phyloP scores from a whole-genome alignment of 2,888 invertebrate genomes.

The Crematogaster levior region DNA sequence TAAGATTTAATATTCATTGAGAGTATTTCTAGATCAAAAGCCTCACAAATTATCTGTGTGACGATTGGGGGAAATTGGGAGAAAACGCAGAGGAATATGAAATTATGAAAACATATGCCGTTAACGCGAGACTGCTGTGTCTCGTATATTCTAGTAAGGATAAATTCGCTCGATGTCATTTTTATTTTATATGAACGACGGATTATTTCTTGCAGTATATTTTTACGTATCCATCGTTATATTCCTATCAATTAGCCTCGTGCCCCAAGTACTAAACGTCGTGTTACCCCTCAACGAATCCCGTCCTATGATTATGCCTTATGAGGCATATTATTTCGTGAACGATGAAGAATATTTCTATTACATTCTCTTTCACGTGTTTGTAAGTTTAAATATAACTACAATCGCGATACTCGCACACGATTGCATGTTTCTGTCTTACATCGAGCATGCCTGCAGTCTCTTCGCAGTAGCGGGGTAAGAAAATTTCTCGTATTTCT shows the following conservation, averaged over 20 bases:
- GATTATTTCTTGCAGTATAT: conserved; percentile 1
- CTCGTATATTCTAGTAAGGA: background rate
- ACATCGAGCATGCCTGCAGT: conserved; percentile 2
- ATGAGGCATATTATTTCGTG: conserved; percentile 9
- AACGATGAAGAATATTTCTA: conserved; percentile 13
- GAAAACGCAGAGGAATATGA: background rate
- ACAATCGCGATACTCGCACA: background rate
- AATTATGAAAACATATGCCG: conserved; percentile 7
- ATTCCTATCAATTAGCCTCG: background rate
- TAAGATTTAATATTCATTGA: background rate
- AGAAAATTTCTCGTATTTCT: background rate
- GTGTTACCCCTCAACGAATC: conserved; percentile 27
- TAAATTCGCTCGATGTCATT: background rate
- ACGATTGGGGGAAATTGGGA: background rate
- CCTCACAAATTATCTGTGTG: background rate
- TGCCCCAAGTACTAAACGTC: background rate
- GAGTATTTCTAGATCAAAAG: background rate
- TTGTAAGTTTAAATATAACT: background rate
- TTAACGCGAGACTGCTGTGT: background rate
- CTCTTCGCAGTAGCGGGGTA: conserved; percentile 21
- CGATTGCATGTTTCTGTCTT: conserved; percentile 4
- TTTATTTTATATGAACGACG: background rate
- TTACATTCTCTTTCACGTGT: background rate
- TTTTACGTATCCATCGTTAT: background rate
- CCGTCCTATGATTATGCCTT: background rate